These are phyloP conservation scores for Drosophila flavopinicola DNA, from an alignment of 2,888 invertebrate species.

Conservation along the genomic window DNA sequence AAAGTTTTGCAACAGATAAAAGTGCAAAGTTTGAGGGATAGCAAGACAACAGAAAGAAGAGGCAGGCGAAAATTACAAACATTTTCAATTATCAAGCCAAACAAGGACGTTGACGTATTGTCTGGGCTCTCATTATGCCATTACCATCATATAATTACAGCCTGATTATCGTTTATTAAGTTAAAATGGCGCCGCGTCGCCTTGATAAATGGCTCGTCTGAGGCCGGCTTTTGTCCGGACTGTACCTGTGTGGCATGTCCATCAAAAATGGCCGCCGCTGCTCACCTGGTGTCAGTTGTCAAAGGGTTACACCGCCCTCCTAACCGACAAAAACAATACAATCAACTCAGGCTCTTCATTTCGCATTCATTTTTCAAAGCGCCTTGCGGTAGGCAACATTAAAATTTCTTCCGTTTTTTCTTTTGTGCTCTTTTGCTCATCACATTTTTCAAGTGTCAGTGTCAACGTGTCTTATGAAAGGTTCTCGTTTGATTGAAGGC, in stretches of 20 bases:
- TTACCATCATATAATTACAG: constrained; percentile 74
- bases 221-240: constrained; percentile 38
- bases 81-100: constrained; percentile 76
- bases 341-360: constrained; percentile 26
- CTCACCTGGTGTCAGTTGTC: constrained; percentile 59
- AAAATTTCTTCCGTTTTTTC: constrained; percentile 13
- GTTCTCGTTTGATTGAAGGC: constrained; percentile 48
- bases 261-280: constrained; percentile 40
- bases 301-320: constrained; percentile 38
- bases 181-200: constrained; percentile 56
- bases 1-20: constrained; percentile 75
- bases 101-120: constrained; percentile 68
- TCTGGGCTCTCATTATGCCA: constrained; percentile 68
- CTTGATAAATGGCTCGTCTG: constrained; percentile 60
- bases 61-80: constrained; percentile 71
- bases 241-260: constrained; percentile 50
- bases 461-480: constrained; percentile 55
- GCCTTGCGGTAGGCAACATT: constrained; percentile 39
- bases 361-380: constrained; percentile 52
- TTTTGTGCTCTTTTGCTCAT: constrained; percentile 6
- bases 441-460: constrained; percentile 72
- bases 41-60: constrained; percentile 37
- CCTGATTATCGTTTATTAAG: constrained; percentile 77
- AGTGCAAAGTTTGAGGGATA: constrained; percentile 69
- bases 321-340: constrained; percentile 16